Conservation (phyloP, 2,113 vertebrate genomes). For the Anguilla rostrata region DNA sequence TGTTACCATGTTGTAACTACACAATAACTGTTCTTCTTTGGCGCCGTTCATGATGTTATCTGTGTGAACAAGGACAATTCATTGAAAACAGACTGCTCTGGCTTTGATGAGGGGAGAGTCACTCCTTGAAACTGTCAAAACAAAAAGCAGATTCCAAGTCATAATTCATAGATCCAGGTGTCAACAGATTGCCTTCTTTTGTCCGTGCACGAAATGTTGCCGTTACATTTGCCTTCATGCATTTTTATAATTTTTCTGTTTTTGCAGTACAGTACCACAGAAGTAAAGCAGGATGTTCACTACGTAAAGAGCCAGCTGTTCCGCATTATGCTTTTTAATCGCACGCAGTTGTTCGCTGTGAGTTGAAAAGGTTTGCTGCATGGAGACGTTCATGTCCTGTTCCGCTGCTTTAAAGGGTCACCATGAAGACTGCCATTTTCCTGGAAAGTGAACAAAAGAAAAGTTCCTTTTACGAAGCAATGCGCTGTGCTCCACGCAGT, state of each 20-base stretch:
- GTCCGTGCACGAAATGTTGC: not conserved
- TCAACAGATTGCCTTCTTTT: not conserved
- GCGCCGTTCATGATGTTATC: not conserved
- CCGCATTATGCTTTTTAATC: constrained; percentile 32
- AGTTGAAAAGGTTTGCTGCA: not conserved
- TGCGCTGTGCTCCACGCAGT: not conserved
- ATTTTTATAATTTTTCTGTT: not conserved
- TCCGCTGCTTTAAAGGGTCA: too few species aligned
- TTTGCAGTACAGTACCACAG: not conserved
- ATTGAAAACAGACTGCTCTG: not conserved
- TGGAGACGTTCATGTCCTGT: too few species aligned
- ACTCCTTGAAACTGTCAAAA: not conserved
- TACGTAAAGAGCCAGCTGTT: constrained; percentile 34
- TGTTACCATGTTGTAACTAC: not conserved
- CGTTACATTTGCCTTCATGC: not conserved
- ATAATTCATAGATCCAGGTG: constrained; percentile 2
- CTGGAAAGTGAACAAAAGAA: not conserved
- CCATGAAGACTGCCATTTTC: not conserved
- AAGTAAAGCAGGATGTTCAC: not conserved
- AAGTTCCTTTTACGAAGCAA: not conserved
- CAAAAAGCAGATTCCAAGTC: not conserved
- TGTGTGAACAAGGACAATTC: not conserved
- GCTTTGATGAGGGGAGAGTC: not conserved
- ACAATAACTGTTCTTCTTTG: not conserved
- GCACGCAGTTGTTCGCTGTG: constrained; percentile 19